Base-by-base conservation (phyloP, 2,888 invertebrate genomes). In the Eurois occulta region DNA sequence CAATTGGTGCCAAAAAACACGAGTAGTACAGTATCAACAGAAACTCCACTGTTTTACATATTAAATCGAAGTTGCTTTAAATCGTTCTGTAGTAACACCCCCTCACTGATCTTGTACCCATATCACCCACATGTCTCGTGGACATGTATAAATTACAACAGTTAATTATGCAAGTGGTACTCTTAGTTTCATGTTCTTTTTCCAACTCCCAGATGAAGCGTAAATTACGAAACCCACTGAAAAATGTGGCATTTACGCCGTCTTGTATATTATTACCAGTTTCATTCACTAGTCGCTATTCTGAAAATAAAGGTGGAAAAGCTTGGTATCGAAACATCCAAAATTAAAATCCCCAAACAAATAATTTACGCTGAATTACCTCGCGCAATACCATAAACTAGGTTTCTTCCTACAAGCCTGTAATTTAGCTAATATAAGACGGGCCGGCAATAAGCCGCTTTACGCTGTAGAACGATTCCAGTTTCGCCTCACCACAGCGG, bases 321-420 rank as follows among this genome's bases (percentile, higher is more conserved):
- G n/a, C 41, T 83, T 46, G 38, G 16, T 72, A 81, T 76, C 28
- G 21, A 67, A 76, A 55, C 43, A 74, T 64, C 70, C 48, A 62
- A 85, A 78, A 71, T 75, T 35, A 74, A 81, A 77, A 77, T 75
- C 64, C 60, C 62, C 75, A 77, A 86, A 84, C 74, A 78, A 84
- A 84, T 77, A 75, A 71, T 84, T 52, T 75, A 69, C 48, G 62
- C 55, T 83, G 82, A 80, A 84, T 83, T 80, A 82, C 62, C 68
- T 82, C 28, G 18, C 55, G 66, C 75, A 65, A 87, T 81, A 80
- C 72, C 60, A 78, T 76, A 75, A 83, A 87, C 72, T 55, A 75
- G 69, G 60, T 60, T 70, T 78, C 66, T 75, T 75, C 79, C 72
- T 72, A 77, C 82, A 72, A 75, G 28, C 52, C 28, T 71, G 83